Evolutionary conservation across 2,888 invertebrate genomes (phyloP).

Genomic region (Trilocha varians): DNA sequence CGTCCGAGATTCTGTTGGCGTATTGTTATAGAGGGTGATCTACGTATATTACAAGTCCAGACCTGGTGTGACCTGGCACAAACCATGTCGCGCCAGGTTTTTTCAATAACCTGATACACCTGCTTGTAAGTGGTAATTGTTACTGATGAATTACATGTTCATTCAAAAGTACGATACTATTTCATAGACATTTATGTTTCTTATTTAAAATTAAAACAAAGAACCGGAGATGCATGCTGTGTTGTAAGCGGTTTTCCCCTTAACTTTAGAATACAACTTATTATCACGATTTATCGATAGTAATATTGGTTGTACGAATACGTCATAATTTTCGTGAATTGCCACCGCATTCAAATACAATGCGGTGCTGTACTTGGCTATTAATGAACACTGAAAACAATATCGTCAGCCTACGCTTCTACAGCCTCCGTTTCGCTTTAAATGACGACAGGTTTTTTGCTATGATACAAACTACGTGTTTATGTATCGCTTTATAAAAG

Average conservation of each 20-base stretch:
- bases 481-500: constrained; percentile 67
- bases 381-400: constrained; percentile 41
- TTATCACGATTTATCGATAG: constrained; percentile 13
- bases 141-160: no score
- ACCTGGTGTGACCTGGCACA: no score
- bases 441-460: constrained; percentile 62
- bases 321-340: constrained; percentile 32
- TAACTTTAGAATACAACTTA: constrained; percentile 11
- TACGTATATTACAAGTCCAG: no score
- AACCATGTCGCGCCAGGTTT: no score
- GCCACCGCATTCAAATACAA: constrained; percentile 24
- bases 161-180: no score
- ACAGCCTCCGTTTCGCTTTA: constrained; percentile 55
- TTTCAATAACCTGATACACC: no score
- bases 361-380: constrained; percentile 25
- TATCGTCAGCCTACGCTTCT: constrained; percentile 42
- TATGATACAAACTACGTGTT: constrained; percentile 52
- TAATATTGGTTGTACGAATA: constrained; percentile 21
- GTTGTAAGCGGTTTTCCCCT: constrained; percentile 29
- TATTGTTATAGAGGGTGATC: no score
- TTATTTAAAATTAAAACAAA: not conserved
- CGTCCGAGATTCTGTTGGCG: no score
- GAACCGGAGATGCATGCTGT: constrained; percentile 19
- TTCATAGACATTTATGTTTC: not conserved
- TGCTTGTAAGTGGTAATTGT: no score